Base-by-base conservation (phyloP, 1,140 invertebrate species). In the Aporrectodea caliginosa region DNA sequence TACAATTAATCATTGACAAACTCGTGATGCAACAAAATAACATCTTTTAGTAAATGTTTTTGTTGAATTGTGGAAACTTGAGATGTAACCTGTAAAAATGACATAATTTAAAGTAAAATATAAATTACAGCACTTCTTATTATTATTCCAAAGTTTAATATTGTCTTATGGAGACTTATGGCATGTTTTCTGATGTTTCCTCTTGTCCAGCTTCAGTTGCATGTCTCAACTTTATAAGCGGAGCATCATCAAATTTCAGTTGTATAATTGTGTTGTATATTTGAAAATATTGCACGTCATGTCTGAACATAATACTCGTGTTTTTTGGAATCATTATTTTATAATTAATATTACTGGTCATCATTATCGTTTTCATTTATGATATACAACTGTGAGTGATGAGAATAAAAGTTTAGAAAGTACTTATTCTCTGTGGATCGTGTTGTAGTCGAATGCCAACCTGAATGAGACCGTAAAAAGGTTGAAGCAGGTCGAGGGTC, bases 401-500 rank as follows among this genome's bases (percentile, higher is more conserved):
- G n/a, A n/a, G n/a, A n/a, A n/a, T n/a, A n/a, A n/a, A n/a, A n/a
- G n/a, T n/a, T n/a, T n/a, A n/a, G n/a, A n/a, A n/a, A n/a, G n/a
- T n/a, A n/a, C n/a, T n/a, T n/a, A n/a, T n/a, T n/a, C 43, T 22
- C 43, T 22, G 43, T 22, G 43, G 6, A 12, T 22, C 43, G 43
- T 58, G 43, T 58, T 58, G 22, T 77, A 82, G 81, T 72, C 81
- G 16, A 27, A 77, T 31, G 22, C 32, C 30, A 80, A 82, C 29
- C 70, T 82, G 31, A 27, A 68, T 32, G 82, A 82, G 12, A 69
- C 81, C 16, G 31, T 68, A 31, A 87, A 86, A 83, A 85, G 85
- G 77, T 85, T 87, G 83, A 83, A 88, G 75, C 82, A 85, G 77
- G 81, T 86, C 79, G 88, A 89, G 83, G 86, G 86, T 79, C 85